Conservation (phyloP, 2,797 vertebrate species). For the Squalus acanthias region DNA sequence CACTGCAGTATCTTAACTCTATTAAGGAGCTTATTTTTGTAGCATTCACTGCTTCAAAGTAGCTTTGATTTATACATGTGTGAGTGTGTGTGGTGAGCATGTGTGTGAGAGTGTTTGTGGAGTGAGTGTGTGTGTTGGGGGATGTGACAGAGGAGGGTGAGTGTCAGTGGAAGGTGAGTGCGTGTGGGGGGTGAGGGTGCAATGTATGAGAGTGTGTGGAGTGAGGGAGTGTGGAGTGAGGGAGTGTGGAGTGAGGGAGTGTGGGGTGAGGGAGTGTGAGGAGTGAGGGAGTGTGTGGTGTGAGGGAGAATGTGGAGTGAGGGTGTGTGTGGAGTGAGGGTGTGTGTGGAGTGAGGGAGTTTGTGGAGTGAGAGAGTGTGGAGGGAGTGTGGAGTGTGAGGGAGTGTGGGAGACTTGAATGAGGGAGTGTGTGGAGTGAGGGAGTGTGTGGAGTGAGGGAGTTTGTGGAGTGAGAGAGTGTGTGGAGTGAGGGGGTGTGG, state of each 20-base stretch:
- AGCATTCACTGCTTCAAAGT: background rate
- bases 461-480: too few relatives aligned
- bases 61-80: too few relatives aligned
- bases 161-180: background rate
- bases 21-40: background rate
- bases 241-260: too few relatives aligned
- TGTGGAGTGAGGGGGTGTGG: too few relatives aligned
- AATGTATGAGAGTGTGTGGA: background rate
- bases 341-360: too few relatives aligned
- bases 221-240: background rate
- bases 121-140: background rate
- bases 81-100: background rate
- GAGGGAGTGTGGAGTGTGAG: too few relatives aligned
- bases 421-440: too few relatives aligned
- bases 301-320: background rate
- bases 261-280: background rate
- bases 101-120: background rate
- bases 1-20: background rate
- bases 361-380: too few relatives aligned
- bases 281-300: background rate
- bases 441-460: too few relatives aligned
- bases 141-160: background rate
- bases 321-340: background rate
- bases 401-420: too few relatives aligned
- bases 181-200: background rate